Base-by-base conservation (phyloP, 2,888 invertebrate species). In the Nasonia oneida region DNA sequence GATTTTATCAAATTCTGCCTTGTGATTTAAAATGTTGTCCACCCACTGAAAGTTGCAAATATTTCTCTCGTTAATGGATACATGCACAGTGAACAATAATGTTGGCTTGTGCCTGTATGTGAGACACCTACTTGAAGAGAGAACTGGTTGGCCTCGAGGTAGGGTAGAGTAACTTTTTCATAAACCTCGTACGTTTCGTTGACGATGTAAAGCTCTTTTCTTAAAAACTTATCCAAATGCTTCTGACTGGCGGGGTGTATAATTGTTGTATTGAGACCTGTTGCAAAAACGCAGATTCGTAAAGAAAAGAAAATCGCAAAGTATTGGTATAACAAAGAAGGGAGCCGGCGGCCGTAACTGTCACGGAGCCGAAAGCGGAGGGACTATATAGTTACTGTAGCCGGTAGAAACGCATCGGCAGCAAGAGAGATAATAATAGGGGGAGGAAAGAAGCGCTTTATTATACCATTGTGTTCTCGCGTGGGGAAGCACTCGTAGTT, bases 241-340 rank as follows among this genome's bases (percentile, higher is more conserved):
- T 98, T 97, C 82, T 97, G 96, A 47, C 98, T 98, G 0, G 99
- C 99, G 3, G 99, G 99, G 93, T 97, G 97, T 88, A 99, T 97
- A 42, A 99, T 95, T 12, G 97, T 98, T 0, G 97, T 95, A 92
- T 98, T 98, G 4, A 99, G 94, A 89, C 95, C 98, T 98, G 93
- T 14, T 57, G 23, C 50, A 82, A 39, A 81, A 78, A 61, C 77
- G 85, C n/a, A 76, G 37, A 37, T 8, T 37, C 37, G 5, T 70
- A 37, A 39, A 75, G 82, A 42, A 79, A 74, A 57, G 70, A 23
- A 73, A 18, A 33, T 0, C 29, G 64, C 23, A 64, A 3, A 64
- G 64, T 64, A 29, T 29, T 3, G 3, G 23, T 12, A 64, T 61
- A n/a, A 53, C 53, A n/a, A 61, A 8, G 57, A 61, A 23, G 6